Base-by-base conservation (phyloP, 2,797 vertebrate species). In the Oreonectes daqikongensis region DNA sequence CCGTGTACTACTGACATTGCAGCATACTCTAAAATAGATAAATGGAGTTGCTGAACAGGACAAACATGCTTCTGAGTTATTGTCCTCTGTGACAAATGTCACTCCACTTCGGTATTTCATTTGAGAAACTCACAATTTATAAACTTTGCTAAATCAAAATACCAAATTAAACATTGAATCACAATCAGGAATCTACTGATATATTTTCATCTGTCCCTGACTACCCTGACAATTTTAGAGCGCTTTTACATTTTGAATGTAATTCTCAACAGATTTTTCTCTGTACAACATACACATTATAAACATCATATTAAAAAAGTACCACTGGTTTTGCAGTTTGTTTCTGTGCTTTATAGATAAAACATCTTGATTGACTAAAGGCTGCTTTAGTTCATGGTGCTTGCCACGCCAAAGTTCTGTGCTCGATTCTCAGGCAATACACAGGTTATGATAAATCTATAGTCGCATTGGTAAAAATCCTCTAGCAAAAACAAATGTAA, bases 11-110 rank as follows among this genome's bases (percentile, higher is more conserved):
- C 72, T 63, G 5, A 14, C 20, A 11, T 50, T 53, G 46, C 22
- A 17, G 0, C 52, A 50, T 42, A n/a, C n/a, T 52, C 17, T 80
- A 0, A 72, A 11, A 52, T 1, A n/a, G 11, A 9, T 26, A 32
- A 28, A 22, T 26, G 5, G 14, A 69, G 57, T 46, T 11, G 70
- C 26, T 69, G 12, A 74, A 78, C 64, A 57, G 44, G 75, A 70
- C 32, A 28, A 64, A 77, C 75, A 2, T 63, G 75, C 57, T 77
- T 53, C 18, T 11, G 26, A 26, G 17, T 53, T 60, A 50, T 69
- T 60, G 64, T 48, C 38, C 28, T 42, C 2, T 11, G 14, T 48
- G 17, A 35, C 9, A 30, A 61, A 1, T 30, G 10, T 28, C 22
- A 52, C 4, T 2, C 32, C 12, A 66, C 14, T n/a, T 30, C 5